phyloP scores from a whole-genome alignment of 2,888 invertebrate genomes.

The Osmoderma eremita region DNA sequence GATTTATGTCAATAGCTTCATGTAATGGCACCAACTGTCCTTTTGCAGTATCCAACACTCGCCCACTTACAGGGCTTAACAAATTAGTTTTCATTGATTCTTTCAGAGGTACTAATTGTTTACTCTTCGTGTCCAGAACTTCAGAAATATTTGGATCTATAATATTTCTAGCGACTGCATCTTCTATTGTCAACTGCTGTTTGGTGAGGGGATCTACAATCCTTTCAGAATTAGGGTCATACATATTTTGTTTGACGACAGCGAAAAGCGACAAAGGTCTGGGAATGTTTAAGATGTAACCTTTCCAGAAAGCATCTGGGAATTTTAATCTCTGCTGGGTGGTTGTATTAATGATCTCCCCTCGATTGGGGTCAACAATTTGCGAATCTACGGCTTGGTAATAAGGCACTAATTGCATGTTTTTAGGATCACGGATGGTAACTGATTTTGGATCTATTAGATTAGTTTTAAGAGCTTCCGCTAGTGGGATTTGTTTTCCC shows the following conservation, averaged over 20 bases:
- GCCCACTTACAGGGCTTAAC: conserved; percentile 76
- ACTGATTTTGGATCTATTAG: conserved; percentile 82
- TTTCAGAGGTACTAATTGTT: conserved; percentile 76
- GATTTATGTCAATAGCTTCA: conserved; percentile 74
- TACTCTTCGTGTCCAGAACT: conserved; percentile 80
- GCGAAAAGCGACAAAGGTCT: conserved; percentile 83
- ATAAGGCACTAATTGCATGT: conserved; percentile 79
- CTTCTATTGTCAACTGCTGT: conserved; percentile 76
- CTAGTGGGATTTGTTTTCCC: conserved; percentile 73
- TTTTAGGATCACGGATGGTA: conserved; percentile 77
- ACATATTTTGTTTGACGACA: conserved; percentile 75
- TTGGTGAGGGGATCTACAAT: conserved; percentile 78
- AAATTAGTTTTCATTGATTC: conserved; percentile 79
- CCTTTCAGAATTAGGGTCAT: conserved; percentile 75
- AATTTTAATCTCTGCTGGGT: conserved; percentile 76
- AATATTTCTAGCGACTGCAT: conserved; percentile 81
- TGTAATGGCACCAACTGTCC: conserved; percentile 76
- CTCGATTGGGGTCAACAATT: conserved; percentile 79
- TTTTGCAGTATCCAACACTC: conserved; percentile 77
- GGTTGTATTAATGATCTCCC: conserved; percentile 76
- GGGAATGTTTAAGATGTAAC: conserved; percentile 74
- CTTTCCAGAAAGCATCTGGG: conserved; percentile 75
- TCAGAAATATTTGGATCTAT: conserved; percentile 84
- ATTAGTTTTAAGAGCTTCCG: conserved; percentile 80
- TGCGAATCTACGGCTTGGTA: conserved; percentile 84